phyloP scores from a whole-genome alignment of 2,888 invertebrate species.

The Bembecia ichneumoniformis region DNA sequence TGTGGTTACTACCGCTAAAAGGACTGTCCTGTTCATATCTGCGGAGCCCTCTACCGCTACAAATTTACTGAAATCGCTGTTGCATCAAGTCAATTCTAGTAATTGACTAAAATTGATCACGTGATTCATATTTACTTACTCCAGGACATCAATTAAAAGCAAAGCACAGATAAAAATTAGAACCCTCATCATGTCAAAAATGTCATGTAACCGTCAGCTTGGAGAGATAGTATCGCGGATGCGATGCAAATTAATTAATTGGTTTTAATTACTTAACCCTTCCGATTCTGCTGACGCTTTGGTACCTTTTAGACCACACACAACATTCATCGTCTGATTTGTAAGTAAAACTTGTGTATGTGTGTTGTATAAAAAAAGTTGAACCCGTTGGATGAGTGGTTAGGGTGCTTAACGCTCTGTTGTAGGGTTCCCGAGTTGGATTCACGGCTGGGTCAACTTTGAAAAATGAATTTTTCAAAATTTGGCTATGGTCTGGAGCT shows the following conservation, averaged over 20 bases:
- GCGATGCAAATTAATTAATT: slow-evolving; percentile 44
- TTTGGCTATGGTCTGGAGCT: no score
- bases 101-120: neutral
- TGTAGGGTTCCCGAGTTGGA: no score
- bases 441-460: no score
- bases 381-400: no score
- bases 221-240: slow-evolving; percentile 34
- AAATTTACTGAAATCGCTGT: neutral
- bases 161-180: slow-evolving; percentile 16
- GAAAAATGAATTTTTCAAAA: no score
- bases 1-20: no score
- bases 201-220: slow-evolving; percentile 49
- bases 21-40: no score
- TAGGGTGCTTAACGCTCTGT: no score
- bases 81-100: neutral
- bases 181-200: slow-evolving; percentile 42
- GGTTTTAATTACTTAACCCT: slow-evolving; percentile 49
- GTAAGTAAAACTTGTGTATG: no score
- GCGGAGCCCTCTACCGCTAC: no score
- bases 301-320: slow-evolving; percentile 19
- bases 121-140: neutral
- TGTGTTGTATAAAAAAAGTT: no score
- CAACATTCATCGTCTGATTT: slow-evolving; percentile 1
- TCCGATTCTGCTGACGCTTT: slow-evolving; percentile 12
- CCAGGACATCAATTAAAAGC: neutral